These are phyloP conservation scores for Syrmaticus mikado DNA, from an alignment of 2,113 vertebrate genomes.

Conservation along the genomic window DNA sequence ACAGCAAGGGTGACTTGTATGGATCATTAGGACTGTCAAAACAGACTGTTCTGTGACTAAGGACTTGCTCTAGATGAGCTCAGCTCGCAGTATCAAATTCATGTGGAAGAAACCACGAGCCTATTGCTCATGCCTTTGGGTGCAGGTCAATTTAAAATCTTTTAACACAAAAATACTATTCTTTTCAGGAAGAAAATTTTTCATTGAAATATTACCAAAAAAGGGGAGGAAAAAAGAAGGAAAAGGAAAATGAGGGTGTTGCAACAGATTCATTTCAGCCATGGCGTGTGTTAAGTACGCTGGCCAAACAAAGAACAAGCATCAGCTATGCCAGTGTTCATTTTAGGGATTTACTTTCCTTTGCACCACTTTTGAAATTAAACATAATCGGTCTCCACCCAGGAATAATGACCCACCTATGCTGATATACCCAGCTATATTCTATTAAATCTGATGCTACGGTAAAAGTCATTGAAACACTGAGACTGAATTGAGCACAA, in stretches of 20 bases:
- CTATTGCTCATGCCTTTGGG: not conserved
- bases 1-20: conserved; percentile 48
- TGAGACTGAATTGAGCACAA: not conserved
- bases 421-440: not conserved
- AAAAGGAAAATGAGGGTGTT: not conserved
- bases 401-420: not conserved
- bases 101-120: conserved; percentile 4
- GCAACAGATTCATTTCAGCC: not conserved
- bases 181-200: not conserved
- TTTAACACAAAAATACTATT: not conserved
- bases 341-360: not conserved
- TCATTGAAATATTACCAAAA: not conserved
- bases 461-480: not conserved
- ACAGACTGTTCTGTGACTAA: conserved; percentile 33
- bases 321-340: not conserved
- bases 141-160: not conserved
- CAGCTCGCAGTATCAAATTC: not conserved
- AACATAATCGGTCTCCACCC: not conserved
- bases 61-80: conserved; percentile 29
- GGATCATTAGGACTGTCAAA: conserved; percentile 66
- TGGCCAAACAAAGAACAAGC: not conserved
- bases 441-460: not conserved
- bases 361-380: not conserved
- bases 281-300: not conserved
- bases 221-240: not conserved